Conservation (phyloP, 2,113 vertebrate genomes). For the Melanerpes formicivorus region DNA sequence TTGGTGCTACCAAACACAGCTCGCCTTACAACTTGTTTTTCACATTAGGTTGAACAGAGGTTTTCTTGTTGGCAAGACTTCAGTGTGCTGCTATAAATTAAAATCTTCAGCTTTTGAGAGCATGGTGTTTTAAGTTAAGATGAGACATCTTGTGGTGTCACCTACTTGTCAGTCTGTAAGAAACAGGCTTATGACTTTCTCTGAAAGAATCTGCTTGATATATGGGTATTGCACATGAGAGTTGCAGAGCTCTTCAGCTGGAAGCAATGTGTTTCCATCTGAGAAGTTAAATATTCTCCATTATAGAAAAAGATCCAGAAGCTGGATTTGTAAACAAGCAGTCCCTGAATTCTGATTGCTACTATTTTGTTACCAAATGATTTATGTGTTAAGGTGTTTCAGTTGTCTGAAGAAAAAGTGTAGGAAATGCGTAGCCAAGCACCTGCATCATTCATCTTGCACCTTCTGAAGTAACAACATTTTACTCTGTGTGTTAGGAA, state of each 20-base stretch:
- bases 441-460: neutral
- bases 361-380: neutral
- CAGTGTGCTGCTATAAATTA: constrained; percentile 1
- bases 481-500: neutral
- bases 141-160: neutral
- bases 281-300: neutral
- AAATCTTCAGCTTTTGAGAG: constrained; percentile 9
- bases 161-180: constrained; percentile 20
- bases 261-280: neutral
- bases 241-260: neutral
- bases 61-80: neutral
- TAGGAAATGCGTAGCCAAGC: neutral
- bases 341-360: neutral
- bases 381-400: neutral
- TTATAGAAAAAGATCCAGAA: neutral
- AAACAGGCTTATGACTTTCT: constrained; percentile 23
- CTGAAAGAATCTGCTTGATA: neutral
- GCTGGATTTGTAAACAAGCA: neutral
- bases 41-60: neutral
- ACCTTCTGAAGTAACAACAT: neutral
- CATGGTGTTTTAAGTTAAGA: neutral
- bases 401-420: neutral
- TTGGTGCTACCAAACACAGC: neutral
- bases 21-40: constrained; percentile 2
- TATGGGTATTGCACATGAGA: neutral